A percentile compares a stretch with the other conserved stretches of the same genome.
These are phyloP conservation scores for Monomorium pharaonis DNA, from an alignment of 1,140 invertebrate species.

Conservation along the genomic window DNA sequence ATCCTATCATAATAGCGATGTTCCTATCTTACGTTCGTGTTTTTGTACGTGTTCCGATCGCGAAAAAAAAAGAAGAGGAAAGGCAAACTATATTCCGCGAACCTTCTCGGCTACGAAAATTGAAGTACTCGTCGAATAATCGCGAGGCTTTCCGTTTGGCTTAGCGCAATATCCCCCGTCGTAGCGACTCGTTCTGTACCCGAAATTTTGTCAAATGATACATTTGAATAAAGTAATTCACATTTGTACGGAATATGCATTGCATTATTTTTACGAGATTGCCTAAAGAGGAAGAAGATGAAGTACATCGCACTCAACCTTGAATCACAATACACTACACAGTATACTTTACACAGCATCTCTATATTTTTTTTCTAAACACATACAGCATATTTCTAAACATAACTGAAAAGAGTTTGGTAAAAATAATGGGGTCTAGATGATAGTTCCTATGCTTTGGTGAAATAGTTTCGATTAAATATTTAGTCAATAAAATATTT, in stretches of 20 bases:
- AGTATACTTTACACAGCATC: not conserved
- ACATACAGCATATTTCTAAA: not conserved
- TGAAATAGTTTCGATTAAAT: no score
- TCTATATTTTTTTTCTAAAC: not conserved
- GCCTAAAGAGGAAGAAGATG: not conserved
- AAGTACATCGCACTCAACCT: not conserved
- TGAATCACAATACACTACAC: not conserved
- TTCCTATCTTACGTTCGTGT: slow-evolving; percentile 79
- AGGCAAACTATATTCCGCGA: not conserved
- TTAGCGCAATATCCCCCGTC: slow-evolving; percentile 54
- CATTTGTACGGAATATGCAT: slow-evolving; percentile 67
- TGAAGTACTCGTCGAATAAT: slow-evolving; percentile 26
- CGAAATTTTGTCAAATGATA: slow-evolving; percentile 64
- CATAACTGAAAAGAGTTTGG: no score
- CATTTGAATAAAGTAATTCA: slow-evolving; percentile 73
- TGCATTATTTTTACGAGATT: slow-evolving; percentile 26
- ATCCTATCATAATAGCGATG: slow-evolving; percentile 74
- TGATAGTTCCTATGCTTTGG: no score
- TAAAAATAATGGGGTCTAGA: no score
- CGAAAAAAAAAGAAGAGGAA: not conserved
- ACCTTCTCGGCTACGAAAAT: slow-evolving; percentile 18
- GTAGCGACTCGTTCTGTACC: slow-evolving; percentile 55
- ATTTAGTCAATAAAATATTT: no score
- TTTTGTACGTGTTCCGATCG: slow-evolving; percentile 49
- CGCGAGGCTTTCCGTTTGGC: slow-evolving; percentile 43